Base-by-base conservation (phyloP, 2,888 invertebrate genomes). In the Xestobium rufovillosum region DNA sequence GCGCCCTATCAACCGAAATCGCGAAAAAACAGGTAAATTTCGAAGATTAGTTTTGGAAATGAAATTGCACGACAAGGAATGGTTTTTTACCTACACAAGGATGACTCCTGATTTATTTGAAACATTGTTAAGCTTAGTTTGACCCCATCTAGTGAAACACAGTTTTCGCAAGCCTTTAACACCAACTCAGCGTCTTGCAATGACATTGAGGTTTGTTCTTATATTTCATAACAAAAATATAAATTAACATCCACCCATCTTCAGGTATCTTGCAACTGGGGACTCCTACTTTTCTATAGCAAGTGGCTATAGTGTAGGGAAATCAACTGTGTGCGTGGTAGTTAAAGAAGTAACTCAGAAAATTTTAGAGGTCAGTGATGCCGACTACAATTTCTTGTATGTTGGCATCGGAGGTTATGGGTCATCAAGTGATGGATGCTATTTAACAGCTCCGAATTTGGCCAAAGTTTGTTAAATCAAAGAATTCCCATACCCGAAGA, bases 201-300 rank as follows among this genome's bases (percentile, higher is more conserved):
- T 8, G n/a, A 8, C 23, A 19, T n/a, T 19, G 23, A 19, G 23
- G 23, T 19, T 19, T 19, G n/a, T n/a, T n/a, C n/a, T n/a, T n/a
- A n/a, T n/a, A 19, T 8, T 19, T 19, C n/a, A 8, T 8, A 19
- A 8, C n/a, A 19, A n/a, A 8, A 8, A 19, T 19, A 6, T 27
- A 10, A 11, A 19, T 6, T n/a, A 19, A 19, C 23, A 8, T n/a
- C n/a, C n/a, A n/a, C n/a, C n/a, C n/a, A n/a, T 10, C 25, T 25
- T 3, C 13, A 33, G 25, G 13, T 35, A 15, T 28, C 12, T 35
- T 3, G 17, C 16, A 13, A 35, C 35, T 3, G 35, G 28, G 8
- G 26, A 35, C 4, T 15, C 4, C 11, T 35, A 35, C 16, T 35
- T 35, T 15, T 28, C 35, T 3, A 35, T 28, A 15, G 35, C 16